These are phyloP conservation scores for Hemistola chrysoprasaria DNA, from an alignment of 2,888 invertebrate genomes.

Conservation along the genomic window DNA sequence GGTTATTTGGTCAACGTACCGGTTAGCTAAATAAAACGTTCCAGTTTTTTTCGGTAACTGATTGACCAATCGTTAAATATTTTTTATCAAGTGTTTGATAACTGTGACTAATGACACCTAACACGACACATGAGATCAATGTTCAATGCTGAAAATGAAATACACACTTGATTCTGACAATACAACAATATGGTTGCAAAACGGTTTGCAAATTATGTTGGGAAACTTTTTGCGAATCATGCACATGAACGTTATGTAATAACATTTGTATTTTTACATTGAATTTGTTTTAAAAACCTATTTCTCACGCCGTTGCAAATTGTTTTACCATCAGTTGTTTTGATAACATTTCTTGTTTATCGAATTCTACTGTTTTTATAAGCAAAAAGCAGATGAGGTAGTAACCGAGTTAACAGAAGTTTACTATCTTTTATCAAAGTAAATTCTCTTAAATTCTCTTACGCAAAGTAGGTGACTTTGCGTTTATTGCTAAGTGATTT, in stretches of 20 bases:
- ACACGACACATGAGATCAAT: slow-evolving; percentile 6
- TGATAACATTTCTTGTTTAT: background rate
- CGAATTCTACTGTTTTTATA: background rate
- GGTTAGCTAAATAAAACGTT: too few relatives aligned
- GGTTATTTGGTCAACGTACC: too few relatives aligned
- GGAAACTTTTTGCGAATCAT: slow-evolving; percentile 10
- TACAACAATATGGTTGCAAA: slow-evolving; percentile 15
- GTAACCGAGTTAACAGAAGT: too few relatives aligned
- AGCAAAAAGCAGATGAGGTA: too few relatives aligned
- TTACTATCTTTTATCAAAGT: too few relatives aligned
- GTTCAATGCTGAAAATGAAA: slow-evolving; percentile 8
- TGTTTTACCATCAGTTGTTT: slow-evolving; percentile 1
- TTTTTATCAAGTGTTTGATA: too few relatives aligned
- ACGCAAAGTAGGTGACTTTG: too few relatives aligned
- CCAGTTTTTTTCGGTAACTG: too few relatives aligned
- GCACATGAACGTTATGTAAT: background rate
- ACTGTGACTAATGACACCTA: background rate
- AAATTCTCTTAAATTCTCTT: too few relatives aligned
- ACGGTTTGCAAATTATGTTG: slow-evolving; percentile 6
- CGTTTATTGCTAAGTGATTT: too few relatives aligned
- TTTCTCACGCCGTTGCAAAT: slow-evolving; percentile 8
- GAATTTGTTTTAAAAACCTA: background rate
- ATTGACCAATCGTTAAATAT: too few relatives aligned
- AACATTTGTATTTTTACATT: background rate
- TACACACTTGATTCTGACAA: slow-evolving; percentile 5